Base-by-base conservation (phyloP, 2,113 vertebrate genomes). In the Baryphthengus martii region DNA sequence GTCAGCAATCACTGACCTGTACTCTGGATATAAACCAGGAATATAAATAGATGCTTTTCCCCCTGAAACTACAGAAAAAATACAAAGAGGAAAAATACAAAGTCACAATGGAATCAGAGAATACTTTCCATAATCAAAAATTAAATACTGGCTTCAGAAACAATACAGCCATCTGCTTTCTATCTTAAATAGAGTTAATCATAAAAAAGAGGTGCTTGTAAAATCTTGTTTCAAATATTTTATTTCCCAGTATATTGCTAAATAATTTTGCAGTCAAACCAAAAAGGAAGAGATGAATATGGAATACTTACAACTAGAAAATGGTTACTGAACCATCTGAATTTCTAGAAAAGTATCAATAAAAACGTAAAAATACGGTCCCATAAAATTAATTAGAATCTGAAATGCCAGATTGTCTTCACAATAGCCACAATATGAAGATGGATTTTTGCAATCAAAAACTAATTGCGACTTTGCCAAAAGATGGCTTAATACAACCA, bases 231-330 rank as follows among this genome's bases (percentile, higher is more conserved):
- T 93, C 77, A 81, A 88, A 44, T 73, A 88, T n/a, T 97, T 97
- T 97, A 95, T 95, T 96, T 96, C 89, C 93, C 74, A 95, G 55
- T 71, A 92, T 77, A 95, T 89, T 91, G 95, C 72, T 94, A 92
- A 96, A 78, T 73, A 71, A 88, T 87, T 90, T 44, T 80, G 82
- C 86, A 80, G 67, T 92, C 78, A 94, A 79, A 85, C 37, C 75
- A 92, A 92, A 95, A 94, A 74, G 71, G 68, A 90, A 96, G 90
- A 81, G 55, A 90, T 79, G 85, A 93, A 50, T 68, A 94, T 44
- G 63, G 33, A 91, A 79, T 88, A 90, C 66, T 94, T 92, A 95
- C 42, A 95, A 90, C 74, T 90, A 83, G 89, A 83, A n/a, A 92
- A 83, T 75, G 94, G 85, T 62, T 94, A 77, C 68, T 62, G 45